Conservation (phyloP, 2,797 vertebrate species). For the Poeciliopsis presidionis region DNA sequence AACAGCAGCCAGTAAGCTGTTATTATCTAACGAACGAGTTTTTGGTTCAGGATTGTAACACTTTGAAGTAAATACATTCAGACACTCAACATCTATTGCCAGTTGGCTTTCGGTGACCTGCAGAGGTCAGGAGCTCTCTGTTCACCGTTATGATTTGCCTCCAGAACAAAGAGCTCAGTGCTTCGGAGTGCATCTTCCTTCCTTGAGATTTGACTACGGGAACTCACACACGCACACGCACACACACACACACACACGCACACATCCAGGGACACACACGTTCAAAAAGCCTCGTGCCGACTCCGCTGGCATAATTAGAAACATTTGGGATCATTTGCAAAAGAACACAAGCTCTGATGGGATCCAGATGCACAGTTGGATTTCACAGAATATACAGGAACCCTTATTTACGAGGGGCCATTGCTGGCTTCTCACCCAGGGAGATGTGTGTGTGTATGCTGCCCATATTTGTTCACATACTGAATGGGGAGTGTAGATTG, state of each 20-base stretch:
- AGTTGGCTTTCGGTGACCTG: slow-evolving; percentile 59
- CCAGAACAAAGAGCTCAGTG: slow-evolving; percentile 62
- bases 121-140: slow-evolving; percentile 56
- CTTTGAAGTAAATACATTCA: slow-evolving; percentile 16
- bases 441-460: slow-evolving; percentile 45
- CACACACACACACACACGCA: slow-evolving; percentile 13
- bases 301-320: slow-evolving; percentile 79
- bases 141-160: slow-evolving; percentile 50
- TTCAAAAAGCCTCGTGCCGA: slow-evolving; percentile 68
- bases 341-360: slow-evolving; percentile 79
- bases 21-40: not conserved
- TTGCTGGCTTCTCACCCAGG: slow-evolving; percentile 72
- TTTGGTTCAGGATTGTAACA: slow-evolving; percentile 9
- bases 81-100: slow-evolving; percentile 18
- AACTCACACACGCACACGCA: slow-evolving; percentile 12
- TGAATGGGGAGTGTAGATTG: slow-evolving; percentile 43
- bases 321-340: slow-evolving; percentile 82
- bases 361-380: slow-evolving; percentile 79
- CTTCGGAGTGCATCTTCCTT: slow-evolving; percentile 51
- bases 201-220: slow-evolving; percentile 29
- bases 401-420: slow-evolving; percentile 78
- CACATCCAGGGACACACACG: slow-evolving; percentile 14
- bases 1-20: not conserved
- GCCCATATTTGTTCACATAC: slow-evolving; percentile 35
- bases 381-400: slow-evolving; percentile 77